Evolutionary conservation across 2,888 invertebrate genomes (phyloP).

Genomic region (Tetranychus piercei): DNA sequence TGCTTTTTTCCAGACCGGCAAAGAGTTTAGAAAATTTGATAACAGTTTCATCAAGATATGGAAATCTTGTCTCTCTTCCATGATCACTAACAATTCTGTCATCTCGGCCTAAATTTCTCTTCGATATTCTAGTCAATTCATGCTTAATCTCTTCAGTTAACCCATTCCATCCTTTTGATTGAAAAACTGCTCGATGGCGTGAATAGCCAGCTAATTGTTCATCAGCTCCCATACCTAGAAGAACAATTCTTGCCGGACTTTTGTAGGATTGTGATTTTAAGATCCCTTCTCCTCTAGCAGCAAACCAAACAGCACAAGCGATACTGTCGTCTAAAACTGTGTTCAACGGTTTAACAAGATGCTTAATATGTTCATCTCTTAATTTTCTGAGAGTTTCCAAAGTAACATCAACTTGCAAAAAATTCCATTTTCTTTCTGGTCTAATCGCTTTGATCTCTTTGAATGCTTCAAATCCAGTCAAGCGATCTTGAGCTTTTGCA

Average conservation of each 20-base stretch:
- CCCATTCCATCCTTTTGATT: slow-evolving; percentile 36
- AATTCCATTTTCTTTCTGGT: slow-evolving; percentile 59
- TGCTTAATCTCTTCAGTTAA: slow-evolving; percentile 45
- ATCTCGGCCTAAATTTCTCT: slow-evolving; percentile 80
- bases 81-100: slow-evolving; percentile 73
- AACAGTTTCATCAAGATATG: slow-evolving; percentile 43
- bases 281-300: slow-evolving; percentile 50
- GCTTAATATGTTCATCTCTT: slow-evolving; percentile 43
- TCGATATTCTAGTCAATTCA: slow-evolving; percentile 68
- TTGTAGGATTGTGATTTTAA: slow-evolving; percentile 3
- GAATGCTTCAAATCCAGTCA: slow-evolving; percentile 52
- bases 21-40: slow-evolving; percentile 36
- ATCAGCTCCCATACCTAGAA: slow-evolving; percentile 88
- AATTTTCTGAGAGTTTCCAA: slow-evolving; percentile 25
- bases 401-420: slow-evolving; percentile 37
- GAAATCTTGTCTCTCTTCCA: slow-evolving; percentile 45
- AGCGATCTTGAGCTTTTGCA: slow-evolving; percentile 57
- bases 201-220: slow-evolving; percentile 88
- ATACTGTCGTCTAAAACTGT: slow-evolving; percentile 88
- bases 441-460: slow-evolving; percentile 49
- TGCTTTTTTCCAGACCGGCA: slow-evolving; percentile 37
- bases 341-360: slow-evolving; percentile 63
- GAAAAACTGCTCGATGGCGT: slow-evolving; percentile 49
- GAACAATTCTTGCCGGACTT: slow-evolving; percentile 43
- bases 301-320: slow-evolving; percentile 87